A percentile compares a stretch with the other conserved stretches of the same genome.
Evolutionary conservation across 2,797 vertebrate genomes (phyloP).

Genomic region (Coracias cyanogaster): DNA sequence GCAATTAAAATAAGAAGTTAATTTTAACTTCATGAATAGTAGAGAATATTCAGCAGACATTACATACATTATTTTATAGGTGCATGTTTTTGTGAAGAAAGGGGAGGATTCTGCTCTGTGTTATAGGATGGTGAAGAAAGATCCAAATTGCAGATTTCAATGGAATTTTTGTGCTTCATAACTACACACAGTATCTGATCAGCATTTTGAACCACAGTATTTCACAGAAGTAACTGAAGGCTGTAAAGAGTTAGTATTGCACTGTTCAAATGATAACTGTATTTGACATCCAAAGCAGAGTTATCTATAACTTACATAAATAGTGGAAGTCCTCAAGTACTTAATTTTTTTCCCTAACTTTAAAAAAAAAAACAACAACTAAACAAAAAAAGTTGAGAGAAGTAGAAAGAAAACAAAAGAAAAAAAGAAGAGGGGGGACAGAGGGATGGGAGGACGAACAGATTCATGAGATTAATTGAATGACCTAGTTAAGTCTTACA

Average conservation of each 20-base stretch:
- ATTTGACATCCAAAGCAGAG: not conserved
- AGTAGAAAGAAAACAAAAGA: not conserved
- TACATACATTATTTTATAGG: constrained; percentile 59
- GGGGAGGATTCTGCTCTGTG: not conserved
- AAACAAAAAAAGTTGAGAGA: not conserved
- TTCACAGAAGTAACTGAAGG: not conserved
- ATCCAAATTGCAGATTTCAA: not conserved
- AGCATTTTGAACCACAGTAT: not conserved
- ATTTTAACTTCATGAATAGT: constrained; percentile 75
- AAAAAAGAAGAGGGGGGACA: not conserved
- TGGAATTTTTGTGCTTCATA: not conserved
- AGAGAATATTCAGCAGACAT: constrained; percentile 64
- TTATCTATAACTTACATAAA: not conserved
- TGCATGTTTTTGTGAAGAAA: constrained; percentile 39
- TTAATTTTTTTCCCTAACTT: not conserved
- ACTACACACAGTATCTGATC: not conserved
- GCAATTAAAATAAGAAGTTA: constrained; percentile 77
- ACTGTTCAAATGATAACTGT: not conserved
- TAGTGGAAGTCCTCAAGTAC: not conserved
- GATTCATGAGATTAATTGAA: constrained; percentile 7
- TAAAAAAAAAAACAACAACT: not conserved
- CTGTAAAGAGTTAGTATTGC: not conserved
- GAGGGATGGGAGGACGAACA: no score
- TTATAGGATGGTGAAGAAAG: not conserved
- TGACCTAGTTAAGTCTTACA: constrained; percentile 26